Evolutionary conservation across 2,113 vertebrate genomes (phyloP).

Genomic region (Pipra filicauda): DNA sequence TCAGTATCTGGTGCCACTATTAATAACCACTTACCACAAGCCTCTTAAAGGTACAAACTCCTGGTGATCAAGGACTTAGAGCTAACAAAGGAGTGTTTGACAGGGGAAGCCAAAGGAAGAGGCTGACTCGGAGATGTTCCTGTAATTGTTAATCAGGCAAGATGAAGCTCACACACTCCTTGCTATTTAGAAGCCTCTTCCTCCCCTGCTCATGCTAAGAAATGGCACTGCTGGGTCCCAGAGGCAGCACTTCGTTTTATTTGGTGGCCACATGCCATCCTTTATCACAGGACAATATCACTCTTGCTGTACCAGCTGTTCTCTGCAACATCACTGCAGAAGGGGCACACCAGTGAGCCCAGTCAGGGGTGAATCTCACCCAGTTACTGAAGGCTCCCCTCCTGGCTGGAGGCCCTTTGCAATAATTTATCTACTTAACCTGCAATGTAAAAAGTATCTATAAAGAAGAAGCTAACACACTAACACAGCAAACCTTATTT

Average conservation of each 20-base stretch:
- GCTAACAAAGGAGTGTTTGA: conserved; percentile 31
- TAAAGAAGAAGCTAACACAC: background rate
- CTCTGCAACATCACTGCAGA: background rate
- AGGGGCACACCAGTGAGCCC: background rate
- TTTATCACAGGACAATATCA: background rate
- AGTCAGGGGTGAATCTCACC: background rate
- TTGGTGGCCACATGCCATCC: background rate
- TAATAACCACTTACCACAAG: conserved; percentile 46
- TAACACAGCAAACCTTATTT: background rate
- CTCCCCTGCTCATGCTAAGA: background rate
- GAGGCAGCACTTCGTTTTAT: background rate
- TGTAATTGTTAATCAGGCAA: conserved; percentile 41
- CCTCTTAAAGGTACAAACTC: conserved; percentile 52
- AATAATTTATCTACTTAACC: background rate
- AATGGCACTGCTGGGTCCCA: background rate
- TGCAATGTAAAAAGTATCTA: background rate
- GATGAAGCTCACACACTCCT: conserved; percentile 25
- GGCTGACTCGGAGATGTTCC: conserved; percentile 41
- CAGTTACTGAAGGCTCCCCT: background rate
- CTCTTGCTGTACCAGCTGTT: background rate
- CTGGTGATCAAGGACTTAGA: background rate
- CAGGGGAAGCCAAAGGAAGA: conserved; percentile 45
- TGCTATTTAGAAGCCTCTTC: conserved; percentile 48
- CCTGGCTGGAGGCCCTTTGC: background rate
- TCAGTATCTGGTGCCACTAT: conserved; percentile 45